These are phyloP conservation scores for Standfussiana lucernea DNA, from an alignment of 2,888 invertebrate genomes.

Conservation along the genomic window DNA sequence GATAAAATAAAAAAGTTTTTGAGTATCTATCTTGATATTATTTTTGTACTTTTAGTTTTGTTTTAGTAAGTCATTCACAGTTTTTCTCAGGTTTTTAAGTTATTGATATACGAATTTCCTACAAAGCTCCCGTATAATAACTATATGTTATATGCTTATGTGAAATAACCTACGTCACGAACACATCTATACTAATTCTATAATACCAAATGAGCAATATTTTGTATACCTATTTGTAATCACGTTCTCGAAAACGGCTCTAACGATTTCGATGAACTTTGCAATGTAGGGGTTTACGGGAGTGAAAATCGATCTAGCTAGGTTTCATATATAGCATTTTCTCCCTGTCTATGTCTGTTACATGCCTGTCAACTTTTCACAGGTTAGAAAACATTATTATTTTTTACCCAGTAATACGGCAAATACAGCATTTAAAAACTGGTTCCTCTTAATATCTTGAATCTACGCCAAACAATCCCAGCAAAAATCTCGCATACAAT, in stretches of 20 bases:
- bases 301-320: too few relatives aligned
- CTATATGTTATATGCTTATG: background rate
- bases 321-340: too few relatives aligned
- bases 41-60: background rate
- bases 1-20: background rate
- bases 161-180: background rate
- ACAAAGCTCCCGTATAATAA: background rate
- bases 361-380: background rate
- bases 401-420: background rate
- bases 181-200: background rate
- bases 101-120: background rate
- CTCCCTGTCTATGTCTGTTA: background rate
- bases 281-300: too few relatives aligned
- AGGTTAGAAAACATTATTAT: background rate
- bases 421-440: background rate
- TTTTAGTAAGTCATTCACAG: background rate
- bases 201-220: too few relatives aligned
- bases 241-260: too few relatives aligned
- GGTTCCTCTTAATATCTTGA: background rate
- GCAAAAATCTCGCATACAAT: conserved; percentile 1
- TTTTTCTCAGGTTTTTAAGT: background rate
- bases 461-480: background rate
- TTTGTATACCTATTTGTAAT: too few relatives aligned
- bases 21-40: background rate
- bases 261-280: too few relatives aligned